Evolutionary conservation across 1,140 invertebrate species (phyloP).

Genomic region (Psilanteris sp.): DNA sequence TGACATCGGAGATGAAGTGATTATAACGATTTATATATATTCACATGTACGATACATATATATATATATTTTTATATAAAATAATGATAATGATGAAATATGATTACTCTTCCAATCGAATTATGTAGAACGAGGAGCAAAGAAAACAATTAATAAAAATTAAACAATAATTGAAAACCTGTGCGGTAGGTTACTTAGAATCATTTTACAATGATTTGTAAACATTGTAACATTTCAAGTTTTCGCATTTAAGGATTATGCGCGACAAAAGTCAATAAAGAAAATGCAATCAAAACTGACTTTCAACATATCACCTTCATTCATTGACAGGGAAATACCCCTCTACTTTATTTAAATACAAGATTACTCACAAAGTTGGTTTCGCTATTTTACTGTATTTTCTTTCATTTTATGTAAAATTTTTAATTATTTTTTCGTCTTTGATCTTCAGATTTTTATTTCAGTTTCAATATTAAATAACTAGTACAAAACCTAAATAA

Average conservation of each 20-base stretch:
- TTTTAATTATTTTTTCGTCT: too few relatives aligned
- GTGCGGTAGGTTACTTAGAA: constrained; percentile 49
- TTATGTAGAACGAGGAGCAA: constrained; percentile 18
- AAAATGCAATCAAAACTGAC: constrained; percentile 47
- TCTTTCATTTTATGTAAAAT: neutral
- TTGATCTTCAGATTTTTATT: constrained; percentile 4
- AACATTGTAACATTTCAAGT: constrained; percentile 46
- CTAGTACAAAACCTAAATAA: too few relatives aligned
- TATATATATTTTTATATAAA: constrained; percentile 63
- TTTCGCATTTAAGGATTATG: constrained; percentile 46
- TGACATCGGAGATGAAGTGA: constrained; percentile 36
- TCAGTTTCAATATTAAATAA: constrained; percentile 4
- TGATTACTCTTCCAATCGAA: constrained; percentile 54
- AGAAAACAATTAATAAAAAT: neutral
- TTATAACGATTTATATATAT: constrained; percentile 46
- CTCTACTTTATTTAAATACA: constrained; percentile 1
- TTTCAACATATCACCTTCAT: constrained; percentile 51
- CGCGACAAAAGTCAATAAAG: constrained; percentile 54
- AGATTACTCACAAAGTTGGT: neutral
- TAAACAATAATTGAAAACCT: constrained; percentile 8
- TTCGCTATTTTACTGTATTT: neutral
- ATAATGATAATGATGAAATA: constrained; percentile 46
- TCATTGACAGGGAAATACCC: constrained; percentile 32
- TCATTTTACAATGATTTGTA: constrained; percentile 52
- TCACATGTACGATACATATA: constrained; percentile 47